These are phyloP conservation scores for Saimiri boliviensis DNA, from an alignment of 2,113 vertebrate genomes.

Conservation along the genomic window DNA sequence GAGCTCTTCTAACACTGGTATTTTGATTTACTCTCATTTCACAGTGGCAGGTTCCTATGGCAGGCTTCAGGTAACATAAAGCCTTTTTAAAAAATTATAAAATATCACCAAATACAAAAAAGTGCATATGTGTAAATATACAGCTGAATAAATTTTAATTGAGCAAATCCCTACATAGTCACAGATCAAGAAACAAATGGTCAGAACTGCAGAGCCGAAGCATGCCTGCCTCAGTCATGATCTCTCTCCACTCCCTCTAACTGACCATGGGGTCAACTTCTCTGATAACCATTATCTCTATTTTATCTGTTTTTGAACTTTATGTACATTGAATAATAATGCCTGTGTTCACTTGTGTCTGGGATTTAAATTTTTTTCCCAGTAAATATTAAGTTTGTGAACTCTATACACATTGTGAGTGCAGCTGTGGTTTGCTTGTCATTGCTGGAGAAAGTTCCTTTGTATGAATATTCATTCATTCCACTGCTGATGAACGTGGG, in stretches of 20 bases:
- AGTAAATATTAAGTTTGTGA: neutral
- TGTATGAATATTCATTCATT: neutral
- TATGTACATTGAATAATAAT: neutral
- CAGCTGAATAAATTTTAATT: neutral
- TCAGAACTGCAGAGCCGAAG: neutral
- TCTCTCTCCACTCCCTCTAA: neutral
- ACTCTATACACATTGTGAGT: neutral
- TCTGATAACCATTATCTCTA: neutral
- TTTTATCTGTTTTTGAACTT: neutral
- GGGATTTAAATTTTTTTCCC: neutral
- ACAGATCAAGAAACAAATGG: neutral
- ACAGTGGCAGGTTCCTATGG: neutral
- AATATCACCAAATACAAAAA: neutral
- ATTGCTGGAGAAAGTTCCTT: neutral
- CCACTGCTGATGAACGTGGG: neutral
- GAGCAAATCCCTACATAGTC: neutral
- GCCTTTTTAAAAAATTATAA: neutral
- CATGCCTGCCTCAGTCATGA: neutral
- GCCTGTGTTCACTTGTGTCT: neutral
- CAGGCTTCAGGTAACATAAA: neutral
- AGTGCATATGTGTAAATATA: neutral
- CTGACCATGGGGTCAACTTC: neutral
- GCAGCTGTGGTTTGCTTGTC: neutral
- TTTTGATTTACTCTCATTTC: slow-evolving; percentile 26
- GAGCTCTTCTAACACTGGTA: neutral